Evolutionary conservation across 2,113 vertebrate species (phyloP).

Genomic region (Pelecanus crispus): DNA sequence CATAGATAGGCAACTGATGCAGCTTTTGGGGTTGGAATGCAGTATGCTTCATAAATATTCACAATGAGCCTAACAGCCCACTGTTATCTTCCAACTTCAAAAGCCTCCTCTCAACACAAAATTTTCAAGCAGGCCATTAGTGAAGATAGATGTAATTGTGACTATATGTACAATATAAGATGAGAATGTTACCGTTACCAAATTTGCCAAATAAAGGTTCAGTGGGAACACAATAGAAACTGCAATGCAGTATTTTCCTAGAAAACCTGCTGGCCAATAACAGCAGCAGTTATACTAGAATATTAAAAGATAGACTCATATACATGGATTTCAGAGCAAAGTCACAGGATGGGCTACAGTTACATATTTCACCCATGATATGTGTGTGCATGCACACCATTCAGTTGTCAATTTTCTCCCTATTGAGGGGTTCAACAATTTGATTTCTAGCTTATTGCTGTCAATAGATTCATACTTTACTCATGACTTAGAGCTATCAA

Average conservation of each 20-base stretch:
- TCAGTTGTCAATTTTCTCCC: constrained; percentile 1
- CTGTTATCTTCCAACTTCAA: background rate
- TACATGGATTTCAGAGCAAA: background rate
- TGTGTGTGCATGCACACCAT: background rate
- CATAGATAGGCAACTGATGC: background rate
- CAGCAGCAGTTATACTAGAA: background rate
- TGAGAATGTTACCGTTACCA: background rate
- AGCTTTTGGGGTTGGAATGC: background rate
- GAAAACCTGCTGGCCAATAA: background rate
- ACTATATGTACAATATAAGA: background rate
- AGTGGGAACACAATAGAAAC: background rate
- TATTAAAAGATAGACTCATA: background rate
- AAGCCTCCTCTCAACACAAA: background rate
- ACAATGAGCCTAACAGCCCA: background rate
- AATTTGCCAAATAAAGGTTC: background rate
- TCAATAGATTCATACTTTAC: constrained; percentile 65
- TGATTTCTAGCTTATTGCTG: constrained; percentile 62
- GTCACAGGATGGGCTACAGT: background rate
- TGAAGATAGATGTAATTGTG: background rate
- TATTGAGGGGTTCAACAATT: constrained; percentile 20
- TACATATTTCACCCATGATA: background rate
- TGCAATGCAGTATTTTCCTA: background rate
- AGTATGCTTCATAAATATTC: background rate
- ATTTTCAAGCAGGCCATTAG: background rate
- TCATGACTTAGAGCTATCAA: constrained; percentile 66